Evolutionary conservation across 2,888 invertebrate species (phyloP).

Genomic region (Petrophora chlorosata): DNA sequence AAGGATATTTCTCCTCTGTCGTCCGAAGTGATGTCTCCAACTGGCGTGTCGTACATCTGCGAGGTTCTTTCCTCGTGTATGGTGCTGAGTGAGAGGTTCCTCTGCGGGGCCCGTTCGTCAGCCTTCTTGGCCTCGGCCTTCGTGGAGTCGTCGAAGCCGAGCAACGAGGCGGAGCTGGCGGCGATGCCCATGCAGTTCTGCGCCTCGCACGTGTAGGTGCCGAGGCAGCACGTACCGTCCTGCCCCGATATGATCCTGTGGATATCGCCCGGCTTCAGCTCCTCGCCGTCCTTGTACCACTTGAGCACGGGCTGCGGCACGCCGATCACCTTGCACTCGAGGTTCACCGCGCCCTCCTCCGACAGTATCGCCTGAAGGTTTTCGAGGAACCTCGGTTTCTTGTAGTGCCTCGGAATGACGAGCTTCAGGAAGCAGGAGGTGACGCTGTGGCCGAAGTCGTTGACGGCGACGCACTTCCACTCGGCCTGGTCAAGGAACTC

Average conservation of each 20-base stretch:
- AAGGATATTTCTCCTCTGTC: slow-evolving; percentile 94
- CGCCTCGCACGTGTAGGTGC: slow-evolving; percentile 96
- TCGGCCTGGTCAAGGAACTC: slow-evolving; percentile 95
- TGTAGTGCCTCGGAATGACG: slow-evolving; percentile 93
- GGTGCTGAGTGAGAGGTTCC: slow-evolving; percentile 93
- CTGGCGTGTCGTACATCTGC: slow-evolving; percentile 92
- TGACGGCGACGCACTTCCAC: slow-evolving; percentile 95
- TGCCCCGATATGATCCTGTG: slow-evolving; percentile 95
- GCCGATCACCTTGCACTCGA: slow-evolving; percentile 96
- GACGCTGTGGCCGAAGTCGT: slow-evolving; percentile 94
- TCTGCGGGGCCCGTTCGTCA: slow-evolving; percentile 83
- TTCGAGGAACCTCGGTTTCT: slow-evolving; percentile 94
- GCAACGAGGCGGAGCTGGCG: slow-evolving; percentile 93
- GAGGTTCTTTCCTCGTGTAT: slow-evolving; percentile 96
- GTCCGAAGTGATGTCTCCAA: slow-evolving; percentile 90
- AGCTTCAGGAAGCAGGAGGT: slow-evolving; percentile 94
- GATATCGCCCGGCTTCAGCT: slow-evolving; percentile 95
- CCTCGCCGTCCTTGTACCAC: slow-evolving; percentile 96
- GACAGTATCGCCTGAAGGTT: slow-evolving; percentile 92
- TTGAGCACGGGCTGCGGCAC: slow-evolving; percentile 95
- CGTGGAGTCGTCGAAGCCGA: slow-evolving; percentile 92
- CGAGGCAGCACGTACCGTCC: slow-evolving; percentile 94
- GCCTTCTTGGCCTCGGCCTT: slow-evolving; percentile 80
- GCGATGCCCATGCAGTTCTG: slow-evolving; percentile 96
- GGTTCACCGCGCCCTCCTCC: slow-evolving; percentile 94